Evolutionary conservation across 1,140 invertebrate genomes (phyloP), one percentile per base, ranked within the genome.

Genomic region (Ylistrum balloti): DNA sequence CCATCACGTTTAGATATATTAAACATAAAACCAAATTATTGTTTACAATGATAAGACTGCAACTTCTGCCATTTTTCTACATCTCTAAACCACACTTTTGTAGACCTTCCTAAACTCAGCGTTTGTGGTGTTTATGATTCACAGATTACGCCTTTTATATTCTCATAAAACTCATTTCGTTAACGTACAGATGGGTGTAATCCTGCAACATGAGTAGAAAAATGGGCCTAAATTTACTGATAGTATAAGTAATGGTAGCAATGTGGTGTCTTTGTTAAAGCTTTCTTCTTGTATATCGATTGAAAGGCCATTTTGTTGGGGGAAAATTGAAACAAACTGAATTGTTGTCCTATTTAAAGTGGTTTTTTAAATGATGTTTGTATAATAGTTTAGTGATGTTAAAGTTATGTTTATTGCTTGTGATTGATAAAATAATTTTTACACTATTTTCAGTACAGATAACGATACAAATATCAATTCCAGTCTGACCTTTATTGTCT

Each of bases 231-330:
- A n/a, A 17, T 74, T 74, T 74, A 74, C 56, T 74, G 56, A 74
- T 74, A 48, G 15, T 28, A 17, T 28, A n/a, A 28, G 22, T 74
- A 74, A 28, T 74, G 17, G 15, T 0, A 74, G 56, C 56, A 74
- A 74, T 74, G 56, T 74, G n/a, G 56, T n/a, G n/a, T 74, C 56
- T 74, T 74, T 74, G 56, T 74, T 74, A 1, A 74, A 74, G 56
- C 11, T 74, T 74, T 74, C 5, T 74, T 74, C n/a, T 74, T 17
- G 17, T n/a, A n/a, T 74, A 74, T 74, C 11, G 5, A 74, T 74
- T 74, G 56, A 74, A 28, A 74, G 9, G 56, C n/a, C n/a, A n/a
- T n/a, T n/a, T n/a, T n/a, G n/a, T n/a, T n/a, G n/a, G n/a, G n/a
- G n/a, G n/a, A n/a, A n/a, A n/a, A n/a, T n/a, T n/a, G n/a, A n/a